Evolutionary conservation across 2,113 vertebrate genomes (phyloP).

Genomic region (Tachysurus vachellii): DNA sequence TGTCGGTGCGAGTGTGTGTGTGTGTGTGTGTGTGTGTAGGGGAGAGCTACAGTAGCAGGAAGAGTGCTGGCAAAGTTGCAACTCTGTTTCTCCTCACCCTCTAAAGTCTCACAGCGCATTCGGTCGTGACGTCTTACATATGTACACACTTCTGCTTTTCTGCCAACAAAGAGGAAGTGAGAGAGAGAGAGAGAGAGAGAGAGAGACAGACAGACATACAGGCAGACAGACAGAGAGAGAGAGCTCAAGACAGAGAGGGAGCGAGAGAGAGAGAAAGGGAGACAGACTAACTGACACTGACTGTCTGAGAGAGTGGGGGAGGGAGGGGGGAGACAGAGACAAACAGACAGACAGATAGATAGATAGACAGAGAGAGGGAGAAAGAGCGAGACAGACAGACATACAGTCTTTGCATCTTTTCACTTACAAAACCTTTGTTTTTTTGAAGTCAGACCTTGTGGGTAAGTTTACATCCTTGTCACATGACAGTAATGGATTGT

Average conservation of each 20-base stretch:
- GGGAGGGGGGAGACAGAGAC: background rate
- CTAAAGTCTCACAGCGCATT: slow-evolving; percentile 22
- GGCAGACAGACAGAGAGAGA: background rate
- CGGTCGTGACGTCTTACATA: slow-evolving; percentile 28
- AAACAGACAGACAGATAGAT: background rate
- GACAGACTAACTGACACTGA: too few relatives aligned
- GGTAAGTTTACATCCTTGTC: background rate
- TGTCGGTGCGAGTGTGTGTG: slow-evolving; percentile 19
- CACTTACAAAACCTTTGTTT: background rate
- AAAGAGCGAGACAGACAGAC: background rate
- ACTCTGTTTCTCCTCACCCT: slow-evolving; percentile 2
- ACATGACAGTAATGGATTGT: background rate
- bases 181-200: background rate
- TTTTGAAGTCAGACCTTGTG: background rate
- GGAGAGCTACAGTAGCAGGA: background rate
- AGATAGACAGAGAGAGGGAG: background rate
- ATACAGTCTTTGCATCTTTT: background rate
- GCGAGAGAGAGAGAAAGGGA: too few relatives aligned
- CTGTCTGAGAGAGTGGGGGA: slow-evolving; percentile 14
- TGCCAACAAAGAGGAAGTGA: slow-evolving; percentile 32
- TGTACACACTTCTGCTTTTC: slow-evolving; percentile 23
- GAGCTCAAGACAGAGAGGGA: background rate
- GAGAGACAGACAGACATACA: background rate
- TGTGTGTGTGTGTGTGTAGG: slow-evolving; percentile 14
- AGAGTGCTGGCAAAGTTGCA: slow-evolving; percentile 8